Conservation (phyloP, 2,797 vertebrate species). For the Malacoraja senta region DNA sequence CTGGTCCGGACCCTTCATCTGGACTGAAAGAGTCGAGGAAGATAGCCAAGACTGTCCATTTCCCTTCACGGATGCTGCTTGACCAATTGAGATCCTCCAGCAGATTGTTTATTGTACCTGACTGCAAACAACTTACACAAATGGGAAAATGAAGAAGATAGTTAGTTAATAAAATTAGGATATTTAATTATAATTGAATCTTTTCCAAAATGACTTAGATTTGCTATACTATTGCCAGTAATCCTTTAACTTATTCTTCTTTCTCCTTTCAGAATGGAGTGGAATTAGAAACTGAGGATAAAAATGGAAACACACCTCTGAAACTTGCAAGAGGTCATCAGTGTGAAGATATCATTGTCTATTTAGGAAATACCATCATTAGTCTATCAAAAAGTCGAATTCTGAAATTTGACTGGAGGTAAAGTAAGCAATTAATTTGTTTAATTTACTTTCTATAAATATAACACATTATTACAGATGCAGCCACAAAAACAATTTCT, state of each 20-base stretch:
- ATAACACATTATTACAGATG: neutral
- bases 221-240: neutral
- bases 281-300: slow-evolving; percentile 42
- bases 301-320: slow-evolving; percentile 45
- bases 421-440: slow-evolving; percentile 26
- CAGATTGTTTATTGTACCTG: no score
- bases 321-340: slow-evolving; percentile 40
- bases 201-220: neutral
- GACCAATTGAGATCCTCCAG: no score
- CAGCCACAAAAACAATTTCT: neutral
- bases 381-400: slow-evolving; percentile 40
- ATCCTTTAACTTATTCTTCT: neutral
- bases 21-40: no score
- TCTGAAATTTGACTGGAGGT: slow-evolving; percentile 44
- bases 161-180: neutral
- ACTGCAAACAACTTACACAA: neutral
- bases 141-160: neutral
- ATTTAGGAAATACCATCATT: slow-evolving; percentile 40
- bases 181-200: neutral
- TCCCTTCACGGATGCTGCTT: no score
- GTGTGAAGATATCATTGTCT: slow-evolving; percentile 42
- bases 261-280: slow-evolving; percentile 40
- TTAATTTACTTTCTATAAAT: neutral
- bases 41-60: no score
- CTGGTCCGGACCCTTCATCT: no score